Percentiles rank a stretch among this genome's conserved stretches.
Evolutionary conservation across 2,113 vertebrate genomes (phyloP).

Genomic region (Mesembrinibis cayennensis): DNA sequence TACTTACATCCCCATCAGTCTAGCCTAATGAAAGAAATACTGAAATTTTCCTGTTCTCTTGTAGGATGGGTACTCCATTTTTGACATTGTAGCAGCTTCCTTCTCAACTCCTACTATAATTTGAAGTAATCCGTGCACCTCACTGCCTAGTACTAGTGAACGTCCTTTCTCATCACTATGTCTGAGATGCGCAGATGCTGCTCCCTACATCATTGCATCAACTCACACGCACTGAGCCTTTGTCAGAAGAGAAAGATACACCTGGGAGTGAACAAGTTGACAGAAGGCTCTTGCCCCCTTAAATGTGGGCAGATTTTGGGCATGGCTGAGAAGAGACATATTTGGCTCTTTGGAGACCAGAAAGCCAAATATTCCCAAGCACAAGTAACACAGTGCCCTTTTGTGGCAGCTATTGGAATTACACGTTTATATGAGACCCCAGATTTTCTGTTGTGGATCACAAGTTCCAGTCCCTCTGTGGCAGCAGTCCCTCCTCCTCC

Average conservation of each 20-base stretch:
- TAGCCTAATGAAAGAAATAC: background rate
- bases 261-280: background rate
- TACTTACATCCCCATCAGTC: background rate
- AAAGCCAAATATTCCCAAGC: background rate
- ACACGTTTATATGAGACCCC: background rate
- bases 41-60: background rate
- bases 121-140: background rate
- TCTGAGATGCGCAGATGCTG: background rate
- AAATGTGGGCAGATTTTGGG: background rate
- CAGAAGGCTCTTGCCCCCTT: background rate
- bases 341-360: background rate
- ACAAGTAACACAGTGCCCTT: background rate
- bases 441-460: background rate
- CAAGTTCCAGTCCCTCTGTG: background rate
- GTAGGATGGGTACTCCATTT: background rate
- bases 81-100: background rate
- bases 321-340: background rate
- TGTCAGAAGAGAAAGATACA: constrained; percentile 24
- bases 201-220: background rate
- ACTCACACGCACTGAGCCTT: background rate
- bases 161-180: no score
- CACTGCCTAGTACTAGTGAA: background rate
- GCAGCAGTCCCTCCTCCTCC: background rate
- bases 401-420: constrained; percentile 19
- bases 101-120: background rate